A percentile compares a stretch with the other conserved stretches of the same genome.
Conservation (phyloP, 2,797 vertebrate species). For the Gambelia wislizenii region DNA sequence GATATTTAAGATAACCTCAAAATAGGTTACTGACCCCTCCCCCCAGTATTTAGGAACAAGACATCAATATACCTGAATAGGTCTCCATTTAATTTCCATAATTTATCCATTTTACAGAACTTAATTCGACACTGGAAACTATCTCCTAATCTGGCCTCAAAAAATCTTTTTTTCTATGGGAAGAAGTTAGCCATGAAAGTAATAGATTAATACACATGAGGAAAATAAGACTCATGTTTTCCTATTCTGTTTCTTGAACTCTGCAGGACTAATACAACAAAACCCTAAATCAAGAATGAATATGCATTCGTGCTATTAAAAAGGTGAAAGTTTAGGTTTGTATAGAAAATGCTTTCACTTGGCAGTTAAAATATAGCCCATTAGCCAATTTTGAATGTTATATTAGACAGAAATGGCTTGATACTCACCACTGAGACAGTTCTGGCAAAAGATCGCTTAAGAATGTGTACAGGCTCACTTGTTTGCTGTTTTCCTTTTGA, state of each 20-base stretch:
- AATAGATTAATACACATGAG: background rate
- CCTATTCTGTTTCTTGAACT: background rate
- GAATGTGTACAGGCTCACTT: slow-evolving; percentile 97
- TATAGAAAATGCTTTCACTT: background rate
- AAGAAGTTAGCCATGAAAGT: background rate
- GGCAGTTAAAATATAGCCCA: too few species aligned
- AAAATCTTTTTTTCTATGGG: background rate
- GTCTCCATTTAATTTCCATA: background rate
- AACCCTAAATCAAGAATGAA: background rate
- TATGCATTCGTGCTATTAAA: background rate
- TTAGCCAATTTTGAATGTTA: background rate
- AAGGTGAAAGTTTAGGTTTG: background rate
- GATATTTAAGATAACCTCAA: background rate
- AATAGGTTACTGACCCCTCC: too few species aligned
- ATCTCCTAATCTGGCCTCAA: background rate
- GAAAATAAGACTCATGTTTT: background rate
- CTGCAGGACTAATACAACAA: background rate
- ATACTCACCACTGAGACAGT: slow-evolving; percentile 94
- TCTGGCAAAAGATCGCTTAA: slow-evolving; percentile 96
- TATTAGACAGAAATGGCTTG: background rate
- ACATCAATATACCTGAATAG: too few species aligned
- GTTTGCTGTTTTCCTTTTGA: slow-evolving; percentile 98
- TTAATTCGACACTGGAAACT: too few species aligned
- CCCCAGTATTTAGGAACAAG: too few species aligned
- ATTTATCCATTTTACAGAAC: background rate